These are phyloP conservation scores for Lacanobia oleracea DNA, from an alignment of 2,888 invertebrate species.

Conservation along the genomic window DNA sequence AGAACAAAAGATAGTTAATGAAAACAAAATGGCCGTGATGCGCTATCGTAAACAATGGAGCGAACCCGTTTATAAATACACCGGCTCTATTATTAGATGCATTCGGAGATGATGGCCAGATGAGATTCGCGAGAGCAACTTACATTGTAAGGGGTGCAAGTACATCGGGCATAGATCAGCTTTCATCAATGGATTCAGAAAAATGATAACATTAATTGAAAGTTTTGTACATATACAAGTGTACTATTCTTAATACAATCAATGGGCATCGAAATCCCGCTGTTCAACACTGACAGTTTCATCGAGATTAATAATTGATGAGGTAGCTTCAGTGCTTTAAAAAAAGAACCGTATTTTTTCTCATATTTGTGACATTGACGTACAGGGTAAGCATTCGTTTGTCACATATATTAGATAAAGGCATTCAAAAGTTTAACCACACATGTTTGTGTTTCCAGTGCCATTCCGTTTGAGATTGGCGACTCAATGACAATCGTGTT, in stretches of 20 bases:
- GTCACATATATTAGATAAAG: too few relatives aligned
- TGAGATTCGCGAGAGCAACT: slow-evolving; percentile 30
- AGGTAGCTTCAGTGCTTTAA: background rate
- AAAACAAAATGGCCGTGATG: slow-evolving; percentile 62
- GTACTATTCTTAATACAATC: background rate
- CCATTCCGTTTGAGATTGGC: background rate
- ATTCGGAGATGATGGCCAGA: slow-evolving; percentile 45
- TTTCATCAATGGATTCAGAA: slow-evolving; percentile 39
- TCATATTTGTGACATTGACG: too few relatives aligned
- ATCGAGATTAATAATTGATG: background rate
- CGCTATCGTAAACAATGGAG: slow-evolving; percentile 60
- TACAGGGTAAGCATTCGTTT: too few relatives aligned
- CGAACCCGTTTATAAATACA: slow-evolving; percentile 49
- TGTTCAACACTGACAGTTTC: slow-evolving; percentile 11
- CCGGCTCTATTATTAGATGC: slow-evolving; percentile 48
- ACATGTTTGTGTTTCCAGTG: slow-evolving; percentile 1
- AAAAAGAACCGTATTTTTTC: too few relatives aligned
- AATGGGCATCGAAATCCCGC: slow-evolving; percentile 13
- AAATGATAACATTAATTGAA: slow-evolving; percentile 27
- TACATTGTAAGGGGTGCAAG: slow-evolving; percentile 19
- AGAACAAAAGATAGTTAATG: slow-evolving; percentile 63
- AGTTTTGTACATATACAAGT: background rate
- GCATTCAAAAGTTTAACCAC: too few relatives aligned
- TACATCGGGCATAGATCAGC: slow-evolving; percentile 7
- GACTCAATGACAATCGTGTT: background rate